Base-by-base conservation (phyloP, 2,888 invertebrate species). In the Drosophila phalerata region DNA sequence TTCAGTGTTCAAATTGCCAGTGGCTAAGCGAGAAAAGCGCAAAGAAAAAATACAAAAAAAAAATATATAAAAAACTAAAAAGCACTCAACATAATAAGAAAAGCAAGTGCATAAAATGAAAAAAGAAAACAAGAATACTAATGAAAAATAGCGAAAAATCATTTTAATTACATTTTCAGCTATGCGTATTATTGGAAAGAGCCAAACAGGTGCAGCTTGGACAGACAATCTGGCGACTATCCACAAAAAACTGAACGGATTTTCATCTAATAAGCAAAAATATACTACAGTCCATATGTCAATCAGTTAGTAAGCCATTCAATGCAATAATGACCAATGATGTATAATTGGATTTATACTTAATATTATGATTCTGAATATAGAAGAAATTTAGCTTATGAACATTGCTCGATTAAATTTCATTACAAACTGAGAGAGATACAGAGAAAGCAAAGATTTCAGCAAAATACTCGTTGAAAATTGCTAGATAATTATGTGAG, bases 161-260 rank as follows among this genome's bases (percentile, higher is more conserved):
- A 67, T 67, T 88, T 85, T 85, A 85, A 85, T 85, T 88, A 71
- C 77, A 70, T 69, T 76, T 78, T 63, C 61, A 56, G 52, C 68
- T 57, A 38, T 63, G 67, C 61, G 60, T 48, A 48, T 55, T 63
- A 68, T 73, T 79, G 63, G 58, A 69, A 69, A 52, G 67, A 56
- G 67, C 43, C 51, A 66, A 72, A 53, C 68, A 83, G 81, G 73
- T 83, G 81, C 77, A 68, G 80, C 73, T 69, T 38, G 49, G 34
- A 56, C 56, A 74, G 65, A 68, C 70, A 57, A 47, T 10, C 19
- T 47, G 65, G 45, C 67, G 56, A 17, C 13, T 13, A 52, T 19
- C 25, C 53, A 25, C 13, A 10, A 25, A 38, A 37, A 51, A 42
- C 19, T 25, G 42, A n/a, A 32, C 28, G 28, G 28, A 47, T 45